phyloP scores from a whole-genome alignment of 2,113 vertebrate genomes.

The Chrysochloris asiatica region DNA sequence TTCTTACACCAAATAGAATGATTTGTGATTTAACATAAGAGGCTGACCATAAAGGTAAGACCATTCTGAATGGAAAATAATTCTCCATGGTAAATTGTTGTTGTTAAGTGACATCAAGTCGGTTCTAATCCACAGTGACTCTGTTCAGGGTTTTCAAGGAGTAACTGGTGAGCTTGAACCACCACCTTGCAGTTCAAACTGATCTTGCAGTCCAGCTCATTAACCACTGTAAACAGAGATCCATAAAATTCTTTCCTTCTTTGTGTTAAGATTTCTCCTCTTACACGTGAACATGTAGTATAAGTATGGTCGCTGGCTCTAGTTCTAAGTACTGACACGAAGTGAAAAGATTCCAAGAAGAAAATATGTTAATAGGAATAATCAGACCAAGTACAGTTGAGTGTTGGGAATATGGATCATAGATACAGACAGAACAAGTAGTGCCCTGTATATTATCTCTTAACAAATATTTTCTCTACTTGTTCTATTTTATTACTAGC shows the following conservation, averaged over 20 bases:
- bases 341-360: conserved; percentile 6
- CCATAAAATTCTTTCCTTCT: background rate
- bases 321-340: background rate
- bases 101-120: no score
- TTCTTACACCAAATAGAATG: conserved; percentile 45
- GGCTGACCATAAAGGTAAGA: background rate
- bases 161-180: no score
- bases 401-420: background rate
- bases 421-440: background rate
- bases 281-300: background rate
- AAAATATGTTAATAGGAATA: conserved; percentile 19
- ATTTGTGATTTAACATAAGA: conserved; percentile 45
- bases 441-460: conserved; percentile 15
- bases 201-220: no score
- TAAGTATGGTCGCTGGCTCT: background rate
- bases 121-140: no score
- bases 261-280: conserved; percentile 2
- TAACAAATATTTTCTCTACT: background rate
- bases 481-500: conserved; percentile 21
- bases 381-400: background rate
- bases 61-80: conserved; percentile 44
- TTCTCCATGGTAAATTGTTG: conserved; percentile 6
- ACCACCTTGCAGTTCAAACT: no score
- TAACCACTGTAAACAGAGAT: conserved; percentile 31
- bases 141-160: no score